Evolutionary conservation across 2,113 vertebrate genomes (phyloP), one percentile per base, ranked within the genome.

Genomic region (Plecotus auritus): DNA sequence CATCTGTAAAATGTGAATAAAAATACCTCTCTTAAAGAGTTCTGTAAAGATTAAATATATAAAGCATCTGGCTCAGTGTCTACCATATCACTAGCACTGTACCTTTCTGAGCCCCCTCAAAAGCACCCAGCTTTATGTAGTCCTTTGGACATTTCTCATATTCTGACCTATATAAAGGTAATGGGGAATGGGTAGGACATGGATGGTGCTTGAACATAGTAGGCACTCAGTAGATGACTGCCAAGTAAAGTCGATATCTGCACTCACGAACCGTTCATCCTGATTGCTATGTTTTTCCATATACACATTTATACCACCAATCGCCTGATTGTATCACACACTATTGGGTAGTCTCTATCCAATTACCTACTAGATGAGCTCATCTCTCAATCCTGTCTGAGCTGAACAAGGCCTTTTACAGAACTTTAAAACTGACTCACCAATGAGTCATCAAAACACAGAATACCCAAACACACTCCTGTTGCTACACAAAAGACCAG

Each of bases 341-440:
- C 56, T 49, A 37, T 59, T 23, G n/a, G 40, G 6, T 76, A 23
- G 7, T 90, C 42, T 81, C 77, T 30, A 73, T 35, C 90, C 61
- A 86, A 4, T 47, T 56, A 42, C 49, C 28, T 67, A 16, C 81
- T 32, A 61, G 45, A 56, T 92, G 93, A 97, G 49, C 45, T 95
- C 85, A 96, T 67, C 59, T 81, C 89, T 96, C 69, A 83, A 22
- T 80, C 73, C 59, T 54, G 47, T 78, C n/a, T 70, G 81, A 82
- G 88, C 90, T 78, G 56, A 92, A 92, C 47, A 51, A 67, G 51
- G 77, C 85, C 94, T 90, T 95, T 97, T 85, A 95, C 17, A 86
- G 90, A 94, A 95, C 97, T 97, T 95, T 96, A 95, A 97, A 95
- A 86, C 28, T 95, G 88, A 95, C 95, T 97, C 95, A 85, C n/a